phyloP scores from a whole-genome alignment of 2,888 invertebrate genomes.

The Archips xylosteana region DNA sequence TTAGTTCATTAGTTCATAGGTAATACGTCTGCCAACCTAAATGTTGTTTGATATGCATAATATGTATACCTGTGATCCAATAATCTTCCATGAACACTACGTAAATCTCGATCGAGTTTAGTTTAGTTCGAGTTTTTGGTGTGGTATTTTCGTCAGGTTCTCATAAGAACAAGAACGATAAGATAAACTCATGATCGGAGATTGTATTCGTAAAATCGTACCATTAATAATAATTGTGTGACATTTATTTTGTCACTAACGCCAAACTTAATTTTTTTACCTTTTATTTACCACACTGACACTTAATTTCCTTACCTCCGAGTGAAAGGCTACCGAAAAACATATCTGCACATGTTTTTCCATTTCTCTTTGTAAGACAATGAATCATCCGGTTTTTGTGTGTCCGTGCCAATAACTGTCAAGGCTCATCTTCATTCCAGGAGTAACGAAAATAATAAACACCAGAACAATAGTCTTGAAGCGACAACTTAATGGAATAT shows the following conservation, averaged over 20 bases:
- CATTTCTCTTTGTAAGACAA: constrained; percentile 19
- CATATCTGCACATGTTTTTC: constrained; percentile 9
- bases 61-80: too few relatives aligned
- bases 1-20: too few relatives aligned
- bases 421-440: constrained; percentile 7
- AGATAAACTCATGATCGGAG: too few relatives aligned
- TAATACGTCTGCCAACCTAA: too few relatives aligned
- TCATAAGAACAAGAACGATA: too few relatives aligned
- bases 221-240: too few relatives aligned
- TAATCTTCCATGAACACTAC: too few relatives aligned
- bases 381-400: constrained; percentile 32
- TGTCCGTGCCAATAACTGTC: constrained; percentile 30
- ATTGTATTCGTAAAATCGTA: too few relatives aligned
- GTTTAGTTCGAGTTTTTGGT: too few relatives aligned
- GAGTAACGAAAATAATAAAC: constrained; percentile 22
- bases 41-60: neutral
- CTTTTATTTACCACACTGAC: neutral
- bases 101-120: too few relatives aligned
- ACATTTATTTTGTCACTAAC: too few relatives aligned
- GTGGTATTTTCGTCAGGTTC: too few relatives aligned
- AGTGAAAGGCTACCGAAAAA: constrained; percentile 11
- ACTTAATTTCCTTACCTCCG: neutral
- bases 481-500: constrained; percentile 48
- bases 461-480: constrained; percentile 43
- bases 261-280: neutral